Conservation (phyloP, 2,888 invertebrate genomes). For the Pammene aurita region DNA sequence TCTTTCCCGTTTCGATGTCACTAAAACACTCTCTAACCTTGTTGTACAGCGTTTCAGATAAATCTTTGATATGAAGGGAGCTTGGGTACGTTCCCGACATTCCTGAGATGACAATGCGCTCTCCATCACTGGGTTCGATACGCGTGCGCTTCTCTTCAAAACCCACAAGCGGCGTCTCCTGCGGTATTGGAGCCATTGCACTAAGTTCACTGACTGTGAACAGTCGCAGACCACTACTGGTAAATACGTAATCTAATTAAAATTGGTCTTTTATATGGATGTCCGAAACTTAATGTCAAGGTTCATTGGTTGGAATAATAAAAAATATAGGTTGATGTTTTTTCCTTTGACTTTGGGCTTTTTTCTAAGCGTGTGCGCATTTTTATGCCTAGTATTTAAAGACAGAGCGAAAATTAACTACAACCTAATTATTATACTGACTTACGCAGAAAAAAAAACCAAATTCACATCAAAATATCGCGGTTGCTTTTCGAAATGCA, state of each 20-base stretch:
- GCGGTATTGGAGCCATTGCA: slow-evolving; percentile 7
- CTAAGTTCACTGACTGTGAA: background rate
- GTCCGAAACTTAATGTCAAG: background rate
- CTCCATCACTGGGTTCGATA: background rate
- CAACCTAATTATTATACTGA: too few species aligned
- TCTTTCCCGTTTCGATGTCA: too few species aligned
- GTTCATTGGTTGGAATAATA: background rate
- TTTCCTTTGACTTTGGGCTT: background rate
- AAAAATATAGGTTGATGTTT: slow-evolving; percentile 2
- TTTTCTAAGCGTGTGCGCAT: background rate
- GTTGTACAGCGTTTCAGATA: slow-evolving; percentile 1
- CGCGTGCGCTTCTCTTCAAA: background rate
- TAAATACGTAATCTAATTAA: background rate
- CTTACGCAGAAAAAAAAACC: too few species aligned
- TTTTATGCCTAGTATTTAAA: too few species aligned
- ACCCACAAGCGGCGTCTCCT: background rate
- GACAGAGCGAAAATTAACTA: too few species aligned
- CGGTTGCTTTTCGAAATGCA: too few species aligned
- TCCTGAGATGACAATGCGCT: slow-evolving; percentile 18
- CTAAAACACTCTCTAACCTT: slow-evolving; percentile 3
- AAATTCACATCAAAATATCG: too few species aligned
- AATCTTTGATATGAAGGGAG: background rate
- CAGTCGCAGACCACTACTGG: background rate
- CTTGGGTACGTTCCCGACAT: background rate
- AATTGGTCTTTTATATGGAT: slow-evolving; percentile 9